Percentiles rank a stretch among this genome's conserved stretches.
phyloP scores from a whole-genome alignment of 2,113 vertebrate genomes.

The Irena cyanogastra region DNA sequence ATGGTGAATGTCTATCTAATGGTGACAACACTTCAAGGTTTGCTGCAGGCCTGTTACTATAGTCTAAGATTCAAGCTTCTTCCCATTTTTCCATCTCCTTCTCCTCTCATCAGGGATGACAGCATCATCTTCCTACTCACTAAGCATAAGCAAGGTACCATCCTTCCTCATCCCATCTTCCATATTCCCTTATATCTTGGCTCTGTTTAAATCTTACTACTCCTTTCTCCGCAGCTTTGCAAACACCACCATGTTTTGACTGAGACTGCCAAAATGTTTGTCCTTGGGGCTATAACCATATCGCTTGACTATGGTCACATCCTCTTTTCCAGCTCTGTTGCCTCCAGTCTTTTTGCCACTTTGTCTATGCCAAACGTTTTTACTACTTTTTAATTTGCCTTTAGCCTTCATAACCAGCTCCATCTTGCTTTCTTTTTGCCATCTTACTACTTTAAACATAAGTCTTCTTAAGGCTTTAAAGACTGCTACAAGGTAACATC shows the following conservation, averaged over 20 bases:
- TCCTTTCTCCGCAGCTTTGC: background rate
- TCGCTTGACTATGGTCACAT: background rate
- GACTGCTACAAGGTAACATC: background rate
- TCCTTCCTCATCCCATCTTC: background rate
- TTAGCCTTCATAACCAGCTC: background rate
- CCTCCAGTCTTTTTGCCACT: background rate
- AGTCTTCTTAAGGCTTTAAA: background rate
- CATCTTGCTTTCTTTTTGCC: background rate
- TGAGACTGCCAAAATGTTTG: background rate
- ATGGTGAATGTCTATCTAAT: background rate
- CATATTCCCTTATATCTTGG: background rate
- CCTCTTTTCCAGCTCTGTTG: background rate
- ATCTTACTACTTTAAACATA: background rate
- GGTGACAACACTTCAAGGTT: background rate
- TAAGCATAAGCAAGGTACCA: background rate
- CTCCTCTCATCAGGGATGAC: background rate
- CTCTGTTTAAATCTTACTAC: background rate
- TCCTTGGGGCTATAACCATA: background rate
- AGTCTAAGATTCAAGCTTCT: background rate
- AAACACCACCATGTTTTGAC: background rate
- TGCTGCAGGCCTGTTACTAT: background rate
- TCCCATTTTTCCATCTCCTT: background rate
- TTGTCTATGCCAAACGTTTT: background rate
- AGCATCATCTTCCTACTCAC: conserved; percentile 5
- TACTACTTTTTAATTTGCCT: background rate